Evolutionary conservation across 1,140 invertebrate genomes (phyloP).

Genomic region (Drosophila melanica): DNA sequence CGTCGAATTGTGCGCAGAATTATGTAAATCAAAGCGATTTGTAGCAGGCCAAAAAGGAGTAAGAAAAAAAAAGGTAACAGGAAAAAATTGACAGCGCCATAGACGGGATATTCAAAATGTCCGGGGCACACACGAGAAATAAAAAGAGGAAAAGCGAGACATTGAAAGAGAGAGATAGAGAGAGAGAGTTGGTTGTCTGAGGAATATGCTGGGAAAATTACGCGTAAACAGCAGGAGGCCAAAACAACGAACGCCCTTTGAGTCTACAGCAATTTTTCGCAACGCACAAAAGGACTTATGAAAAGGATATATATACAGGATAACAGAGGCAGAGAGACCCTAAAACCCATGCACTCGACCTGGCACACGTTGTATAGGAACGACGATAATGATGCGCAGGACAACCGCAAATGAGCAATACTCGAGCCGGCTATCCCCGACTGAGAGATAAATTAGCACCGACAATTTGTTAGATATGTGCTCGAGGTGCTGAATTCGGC

Average conservation of each 20-base stretch:
- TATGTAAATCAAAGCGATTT: conserved; percentile 82
- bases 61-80: conserved; percentile 47
- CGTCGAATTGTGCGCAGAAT: conserved; percentile 79
- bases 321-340: conserved; percentile 31
- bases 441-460: conserved; percentile 45
- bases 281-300: conserved; percentile 38
- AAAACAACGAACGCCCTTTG: conserved; percentile 24
- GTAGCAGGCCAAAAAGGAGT: conserved; percentile 62
- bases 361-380: conserved; percentile 21
- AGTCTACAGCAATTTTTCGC: conserved; percentile 52
- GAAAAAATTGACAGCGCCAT: conserved; percentile 69
- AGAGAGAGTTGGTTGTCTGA: conserved; percentile 3
- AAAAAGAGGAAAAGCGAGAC: conserved; percentile 1
- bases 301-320: conserved; percentile 31
- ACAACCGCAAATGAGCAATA: conserved; percentile 73
- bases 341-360: conserved; percentile 61
- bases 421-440: neutral
- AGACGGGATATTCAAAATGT: conserved; percentile 74
- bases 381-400: conserved; percentile 65
- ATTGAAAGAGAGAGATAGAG: neutral
- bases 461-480: conserved; percentile 63
- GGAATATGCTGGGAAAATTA: conserved; percentile 71
- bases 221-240: conserved; percentile 73
- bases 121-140: conserved; percentile 39
- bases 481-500: conserved; percentile 29